Conservation (phyloP, 2,113 vertebrate genomes). For the Etheostoma spectabile region DNA sequence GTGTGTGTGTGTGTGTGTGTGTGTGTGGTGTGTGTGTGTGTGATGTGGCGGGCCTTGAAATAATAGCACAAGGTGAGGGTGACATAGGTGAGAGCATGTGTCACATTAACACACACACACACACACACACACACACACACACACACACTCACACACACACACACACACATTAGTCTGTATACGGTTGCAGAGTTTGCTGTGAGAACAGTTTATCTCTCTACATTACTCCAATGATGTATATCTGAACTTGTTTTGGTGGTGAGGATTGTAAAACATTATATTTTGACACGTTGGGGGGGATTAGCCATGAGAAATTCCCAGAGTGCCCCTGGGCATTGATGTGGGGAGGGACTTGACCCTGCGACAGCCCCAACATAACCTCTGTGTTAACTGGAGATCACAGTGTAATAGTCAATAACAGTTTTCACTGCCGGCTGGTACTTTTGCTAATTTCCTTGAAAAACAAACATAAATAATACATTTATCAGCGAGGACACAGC, state of each 20-base stretch:
- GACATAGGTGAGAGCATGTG: conserved; percentile 68
- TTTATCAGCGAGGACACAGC: neutral
- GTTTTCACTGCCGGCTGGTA: conserved; percentile 8
- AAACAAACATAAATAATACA: neutral
- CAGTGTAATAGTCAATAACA: conserved; percentile 42
- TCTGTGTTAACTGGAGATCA: conserved; percentile 49
- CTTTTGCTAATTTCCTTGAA: neutral
- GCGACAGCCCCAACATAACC: conserved; percentile 28
- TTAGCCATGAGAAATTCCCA: conserved; percentile 39
- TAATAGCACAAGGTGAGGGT: conserved; percentile 66
- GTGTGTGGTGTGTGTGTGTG: neutral
- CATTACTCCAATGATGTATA: neutral
- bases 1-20: neutral
- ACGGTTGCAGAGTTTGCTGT: conserved; percentile 31
- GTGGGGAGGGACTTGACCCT: conserved; percentile 43
- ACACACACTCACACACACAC: no score
- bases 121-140: no score
- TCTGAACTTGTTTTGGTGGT: conserved; percentile 10
- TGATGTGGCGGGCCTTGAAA: conserved; percentile 46
- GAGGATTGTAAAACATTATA: neutral
- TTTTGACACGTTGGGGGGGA: conserved; percentile 14
- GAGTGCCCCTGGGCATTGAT: conserved; percentile 11
- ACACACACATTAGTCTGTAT: conserved; percentile 19
- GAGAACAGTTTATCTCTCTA: conserved; percentile 22
- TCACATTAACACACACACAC: conserved; percentile 45